A percentile compares a stretch with the other conserved stretches of the same genome.
Evolutionary conservation across 30 jellyfish, hydroid and myxozoan genomes (phyloP).

Genomic region (Hydractinia symbiolongicarpus): DNA sequence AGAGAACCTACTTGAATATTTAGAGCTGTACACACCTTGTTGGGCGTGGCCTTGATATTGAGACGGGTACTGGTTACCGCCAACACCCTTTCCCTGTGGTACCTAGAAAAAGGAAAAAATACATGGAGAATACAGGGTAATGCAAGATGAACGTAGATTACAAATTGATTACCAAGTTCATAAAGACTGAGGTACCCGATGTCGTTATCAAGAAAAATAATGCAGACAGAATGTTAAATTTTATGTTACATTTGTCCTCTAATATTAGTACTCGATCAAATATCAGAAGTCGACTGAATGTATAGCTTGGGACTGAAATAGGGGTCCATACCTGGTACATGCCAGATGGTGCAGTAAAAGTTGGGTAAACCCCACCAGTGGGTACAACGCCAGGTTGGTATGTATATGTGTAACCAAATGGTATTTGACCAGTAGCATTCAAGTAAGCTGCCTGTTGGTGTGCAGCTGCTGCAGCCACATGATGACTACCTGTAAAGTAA

Average conservation of each 20-base stretch:
- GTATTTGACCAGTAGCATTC: slow-evolving; percentile 27
- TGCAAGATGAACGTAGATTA: too few species aligned
- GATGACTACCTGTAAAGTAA: neutral
- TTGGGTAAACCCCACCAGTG: slow-evolving; percentile 52
- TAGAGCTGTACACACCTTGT: neutral
- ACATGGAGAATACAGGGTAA: neutral
- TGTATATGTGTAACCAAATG: slow-evolving; percentile 32
- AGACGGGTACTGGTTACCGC: slow-evolving; percentile 14
- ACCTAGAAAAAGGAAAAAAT: slow-evolving; percentile 11
- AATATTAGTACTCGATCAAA: too few species aligned
- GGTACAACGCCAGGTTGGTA: slow-evolving; percentile 74
- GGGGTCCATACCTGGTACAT: slow-evolving; percentile 10
- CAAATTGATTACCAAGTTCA: too few species aligned
- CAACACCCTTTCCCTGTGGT: slow-evolving; percentile 2
- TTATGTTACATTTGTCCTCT: too few species aligned
- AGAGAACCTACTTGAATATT: neutral
- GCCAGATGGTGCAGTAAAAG: slow-evolving; percentile 46
- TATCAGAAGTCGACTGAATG: too few species aligned
- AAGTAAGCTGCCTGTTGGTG: slow-evolving; percentile 17
- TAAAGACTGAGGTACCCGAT: too few species aligned
- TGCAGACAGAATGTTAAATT: too few species aligned
- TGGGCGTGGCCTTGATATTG: neutral
- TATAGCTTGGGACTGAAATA: too few species aligned
- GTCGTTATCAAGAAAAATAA: too few species aligned
- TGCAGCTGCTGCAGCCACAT: slow-evolving; percentile 3